Evolutionary conservation across 1,140 invertebrate genomes (phyloP).

Genomic region (Chironomus striatipennis): DNA sequence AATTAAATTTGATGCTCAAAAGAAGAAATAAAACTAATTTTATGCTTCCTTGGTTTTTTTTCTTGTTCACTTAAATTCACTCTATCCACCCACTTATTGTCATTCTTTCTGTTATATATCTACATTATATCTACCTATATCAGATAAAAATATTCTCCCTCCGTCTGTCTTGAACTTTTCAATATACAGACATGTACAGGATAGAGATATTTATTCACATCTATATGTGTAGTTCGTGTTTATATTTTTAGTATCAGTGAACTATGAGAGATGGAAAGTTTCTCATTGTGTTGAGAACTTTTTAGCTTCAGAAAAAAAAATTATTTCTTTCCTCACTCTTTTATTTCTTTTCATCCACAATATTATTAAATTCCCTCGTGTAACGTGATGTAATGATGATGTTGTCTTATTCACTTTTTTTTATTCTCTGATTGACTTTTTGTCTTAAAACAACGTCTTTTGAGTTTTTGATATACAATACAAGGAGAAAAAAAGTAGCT

Average conservation of each 20-base stretch:
- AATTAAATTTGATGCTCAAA: no score
- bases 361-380: neutral
- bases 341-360: no score
- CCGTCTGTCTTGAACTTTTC: no score
- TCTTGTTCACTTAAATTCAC: no score
- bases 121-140: no score
- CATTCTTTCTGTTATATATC: no score
- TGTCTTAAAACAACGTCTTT: constrained; percentile 7
- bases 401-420: neutral
- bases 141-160: no score
- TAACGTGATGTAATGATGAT: constrained; percentile 13
- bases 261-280: neutral
- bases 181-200: no score
- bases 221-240: neutral
- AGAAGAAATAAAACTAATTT: no score
- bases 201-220: no score
- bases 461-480: neutral
- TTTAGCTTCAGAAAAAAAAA: neutral
- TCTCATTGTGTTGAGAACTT: neutral
- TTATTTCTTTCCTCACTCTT: constrained; percentile 2
- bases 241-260: constrained; percentile 14
- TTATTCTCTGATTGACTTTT: constrained; percentile 1
- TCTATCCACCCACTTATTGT: no score
- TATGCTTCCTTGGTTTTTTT: no score
- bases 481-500: neutral